Base-by-base conservation (phyloP, 2,797 vertebrate genomes). In the Epinephelus awoara region DNA sequence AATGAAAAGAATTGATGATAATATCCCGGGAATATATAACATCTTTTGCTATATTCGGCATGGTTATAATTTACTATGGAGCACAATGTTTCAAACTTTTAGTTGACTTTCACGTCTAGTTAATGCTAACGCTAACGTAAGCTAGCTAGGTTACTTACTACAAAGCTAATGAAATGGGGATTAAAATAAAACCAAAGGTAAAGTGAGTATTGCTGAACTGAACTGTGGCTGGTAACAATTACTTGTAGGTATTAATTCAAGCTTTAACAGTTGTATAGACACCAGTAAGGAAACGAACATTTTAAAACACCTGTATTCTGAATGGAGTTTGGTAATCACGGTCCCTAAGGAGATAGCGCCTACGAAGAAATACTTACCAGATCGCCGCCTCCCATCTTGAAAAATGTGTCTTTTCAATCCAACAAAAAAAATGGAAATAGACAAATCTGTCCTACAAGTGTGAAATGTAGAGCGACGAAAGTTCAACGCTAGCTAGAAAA, bases 361-460 rank as follows among this genome's bases (percentile, higher is more conserved):
- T 1, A 1, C 63, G 2, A 42, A n/a, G 1, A 72, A 15, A 1
- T 19, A 94, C 94, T 93, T 74, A 95, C 95, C 80, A 95, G 77
- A 68, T 95, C 95, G 0, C 95, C 95, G 51, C 95, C 95, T 77
- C 95, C 95, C 95, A 95, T 95, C 58, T 84, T 92, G 75, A 85
- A 57, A 61, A 29, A 23, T 1, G n/a, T 0, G 38, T 84, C 0
- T 40, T 69, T 70, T 72, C n/a, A 74, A 1, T 34, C 44, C 63
- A 79, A 84, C 0, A 27, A 40, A 67, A 29, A 5, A 18, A 72
- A 51, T 13, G 1, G 0, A 54, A 71, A 77, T 6, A 1, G 12
- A 72, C 3, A 29, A 73, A 65, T 15, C 0, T 51, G 1, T 46
- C 12, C 27, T 47, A 11, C 65, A 64, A 47, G 0, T 3, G 25